These are phyloP conservation scores for Scaptodrosophila lebanonensis DNA, from an alignment of 1,140 invertebrate genomes.

Conservation along the genomic window DNA sequence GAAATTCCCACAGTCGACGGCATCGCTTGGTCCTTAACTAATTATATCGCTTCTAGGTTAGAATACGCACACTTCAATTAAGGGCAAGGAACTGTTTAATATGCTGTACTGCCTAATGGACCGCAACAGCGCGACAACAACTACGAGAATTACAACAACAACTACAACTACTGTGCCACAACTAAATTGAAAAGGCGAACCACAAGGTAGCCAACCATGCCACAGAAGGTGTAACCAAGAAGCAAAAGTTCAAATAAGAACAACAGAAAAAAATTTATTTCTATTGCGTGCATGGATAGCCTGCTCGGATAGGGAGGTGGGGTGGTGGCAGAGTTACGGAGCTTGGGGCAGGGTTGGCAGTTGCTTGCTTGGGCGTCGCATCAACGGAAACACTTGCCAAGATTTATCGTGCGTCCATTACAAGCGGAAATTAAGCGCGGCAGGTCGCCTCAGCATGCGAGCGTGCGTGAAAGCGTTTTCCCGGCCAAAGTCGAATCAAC, in stretches of 20 bases:
- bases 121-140: conserved; percentile 22
- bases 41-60: too few relatives aligned
- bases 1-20: too few relatives aligned
- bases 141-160: too few relatives aligned
- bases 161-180: too few relatives aligned
- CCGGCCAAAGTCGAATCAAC: conserved; percentile 31
- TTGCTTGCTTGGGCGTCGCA: too few relatives aligned
- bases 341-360: too few relatives aligned
- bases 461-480: conserved; percentile 72
- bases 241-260: conserved; percentile 21
- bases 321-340: conserved; percentile 4
- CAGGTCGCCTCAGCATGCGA: conserved; percentile 56
- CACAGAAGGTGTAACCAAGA: conserved; percentile 15
- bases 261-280: conserved; percentile 42
- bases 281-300: conserved; percentile 51
- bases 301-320: conserved; percentile 21
- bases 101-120: conserved; percentile 9
- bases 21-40: too few relatives aligned
- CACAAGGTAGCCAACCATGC: too few relatives aligned
- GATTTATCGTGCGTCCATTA: conserved; percentile 74
- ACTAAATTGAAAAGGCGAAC: too few relatives aligned
- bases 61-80: background rate
- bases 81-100: conserved; percentile 15
- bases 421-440: conserved; percentile 74
- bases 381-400: conserved; percentile 59